Percentiles rank a stretch among this genome's conserved stretches.
phyloP scores from a whole-genome alignment of 1,140 invertebrate species.

The Ruditapes philippinarum region DNA sequence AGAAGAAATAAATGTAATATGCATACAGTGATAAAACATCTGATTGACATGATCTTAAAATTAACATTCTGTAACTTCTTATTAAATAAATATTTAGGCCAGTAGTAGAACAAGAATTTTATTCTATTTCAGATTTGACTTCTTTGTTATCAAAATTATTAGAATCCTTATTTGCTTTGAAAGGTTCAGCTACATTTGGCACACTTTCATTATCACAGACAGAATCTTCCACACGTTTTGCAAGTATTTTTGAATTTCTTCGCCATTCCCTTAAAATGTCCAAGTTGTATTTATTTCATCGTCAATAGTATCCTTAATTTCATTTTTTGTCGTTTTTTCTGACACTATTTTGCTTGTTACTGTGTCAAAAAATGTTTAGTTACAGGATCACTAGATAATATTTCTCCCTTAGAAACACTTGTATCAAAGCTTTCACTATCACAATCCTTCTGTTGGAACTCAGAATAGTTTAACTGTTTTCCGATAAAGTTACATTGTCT shows the following conservation, averaged over 20 bases:
- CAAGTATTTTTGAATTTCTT: not conserved
- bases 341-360: not conserved
- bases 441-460: too few relatives aligned
- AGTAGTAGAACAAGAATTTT: too few relatives aligned
- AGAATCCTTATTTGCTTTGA: not conserved
- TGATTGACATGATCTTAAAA: too few relatives aligned
- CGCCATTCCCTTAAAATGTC: not conserved
- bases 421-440: not conserved
- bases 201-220: slow-evolving; percentile 10
- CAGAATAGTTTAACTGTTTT: too few relatives aligned
- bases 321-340: too few relatives aligned
- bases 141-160: too few relatives aligned
- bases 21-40: too few relatives aligned
- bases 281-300: not conserved
- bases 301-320: not conserved
- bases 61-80: too few relatives aligned
- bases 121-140: too few relatives aligned
- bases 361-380: not conserved
- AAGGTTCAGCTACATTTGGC: not conserved
- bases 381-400: not conserved
- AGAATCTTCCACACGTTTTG: not conserved
- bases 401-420: not conserved
- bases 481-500: too few relatives aligned
- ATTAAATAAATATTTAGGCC: too few relatives aligned
- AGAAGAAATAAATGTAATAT: too few relatives aligned